Evolutionary conservation across 2,797 vertebrate genomes (phyloP), one percentile per base, ranked within the genome.

Genomic region (Myotis myotis): DNA sequence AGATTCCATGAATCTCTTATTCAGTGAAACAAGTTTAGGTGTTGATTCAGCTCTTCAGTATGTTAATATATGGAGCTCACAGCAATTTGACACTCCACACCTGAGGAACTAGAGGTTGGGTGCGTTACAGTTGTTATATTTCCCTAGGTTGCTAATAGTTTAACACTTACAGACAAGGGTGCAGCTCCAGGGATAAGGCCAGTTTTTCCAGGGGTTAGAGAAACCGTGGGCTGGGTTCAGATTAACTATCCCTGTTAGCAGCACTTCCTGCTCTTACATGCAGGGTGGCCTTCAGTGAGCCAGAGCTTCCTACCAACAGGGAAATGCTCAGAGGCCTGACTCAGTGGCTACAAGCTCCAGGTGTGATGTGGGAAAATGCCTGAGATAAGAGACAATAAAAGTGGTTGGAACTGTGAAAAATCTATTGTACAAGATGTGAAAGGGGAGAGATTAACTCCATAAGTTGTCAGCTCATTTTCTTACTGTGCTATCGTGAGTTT

Each of bases 21-120:
- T 96, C 66, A 95, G 98, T 97, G 96, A 96, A 98, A 97, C 87
- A 95, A 95, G 95, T 96, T 96, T 96, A 95, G 96, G 97, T 98
- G 98, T 98, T 98, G 98, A 97, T 98, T 98, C 98, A 97, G 97
- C 97, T 97, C 71, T 97, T 98, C 97, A 89, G 87, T 97, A 97
- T 97, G 97, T 96, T 98, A 98, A 98, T 98, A 97, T 96, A 97
- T 96, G 96, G 96, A 95, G 93, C 96, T 96, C 91, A 90, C 84
- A 97, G 98, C 96, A 97, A 97, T 96, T 97, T 97, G 97, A 97
- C 96, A 96, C 95, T 96, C 64, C 70, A 84, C 72, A 95, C 94
- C 96, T 98, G 97, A 98, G 97, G 97, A 97, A 95, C 94, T 97
- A 93, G 97, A 98, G 97, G 94, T 96, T 97, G 95, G 95, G 91